Conservation (phyloP, 2,797 vertebrate species). For the Spheniscus humboldti region DNA sequence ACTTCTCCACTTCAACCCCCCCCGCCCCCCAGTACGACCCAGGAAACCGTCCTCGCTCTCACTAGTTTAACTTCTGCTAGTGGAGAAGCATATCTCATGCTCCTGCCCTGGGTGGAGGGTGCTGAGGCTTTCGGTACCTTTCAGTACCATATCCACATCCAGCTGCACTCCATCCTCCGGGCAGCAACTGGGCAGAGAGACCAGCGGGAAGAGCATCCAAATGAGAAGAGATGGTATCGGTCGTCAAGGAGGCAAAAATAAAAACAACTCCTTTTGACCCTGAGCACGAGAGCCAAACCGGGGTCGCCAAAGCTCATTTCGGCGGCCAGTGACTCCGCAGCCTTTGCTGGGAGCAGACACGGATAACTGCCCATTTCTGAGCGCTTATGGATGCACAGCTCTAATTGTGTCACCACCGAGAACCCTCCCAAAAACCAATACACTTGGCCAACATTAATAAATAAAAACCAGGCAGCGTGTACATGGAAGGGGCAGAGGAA, state of each 20-base stretch:
- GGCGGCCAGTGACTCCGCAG: not conserved
- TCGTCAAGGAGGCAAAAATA: not conserved
- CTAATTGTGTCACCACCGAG: not conserved
- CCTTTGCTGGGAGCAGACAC: not conserved
- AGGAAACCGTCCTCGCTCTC: not conserved
- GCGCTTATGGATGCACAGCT: not conserved
- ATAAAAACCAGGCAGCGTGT: not conserved
- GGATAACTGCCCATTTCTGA: not conserved
- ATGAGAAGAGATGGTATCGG: not conserved
- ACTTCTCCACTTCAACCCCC: not conserved
- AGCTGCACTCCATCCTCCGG: not conserved
- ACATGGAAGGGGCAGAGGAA: not conserved
- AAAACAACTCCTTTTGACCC: not conserved
- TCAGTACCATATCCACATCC: not conserved
- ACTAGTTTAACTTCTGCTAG: not conserved
- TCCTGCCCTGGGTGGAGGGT: not conserved
- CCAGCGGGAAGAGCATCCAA: not conserved
- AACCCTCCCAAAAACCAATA: not conserved
- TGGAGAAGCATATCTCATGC: not conserved
- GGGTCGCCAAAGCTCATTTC: not conserved
- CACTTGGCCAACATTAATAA: not conserved
- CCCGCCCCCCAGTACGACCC: not conserved
- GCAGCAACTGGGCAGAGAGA: not conserved
- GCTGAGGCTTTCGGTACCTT: not conserved
- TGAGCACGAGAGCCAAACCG: not conserved